Evolutionary conservation across 2,888 invertebrate species (phyloP), one percentile per base, ranked within the genome.

Genomic region (Xestia xanthographa): DNA sequence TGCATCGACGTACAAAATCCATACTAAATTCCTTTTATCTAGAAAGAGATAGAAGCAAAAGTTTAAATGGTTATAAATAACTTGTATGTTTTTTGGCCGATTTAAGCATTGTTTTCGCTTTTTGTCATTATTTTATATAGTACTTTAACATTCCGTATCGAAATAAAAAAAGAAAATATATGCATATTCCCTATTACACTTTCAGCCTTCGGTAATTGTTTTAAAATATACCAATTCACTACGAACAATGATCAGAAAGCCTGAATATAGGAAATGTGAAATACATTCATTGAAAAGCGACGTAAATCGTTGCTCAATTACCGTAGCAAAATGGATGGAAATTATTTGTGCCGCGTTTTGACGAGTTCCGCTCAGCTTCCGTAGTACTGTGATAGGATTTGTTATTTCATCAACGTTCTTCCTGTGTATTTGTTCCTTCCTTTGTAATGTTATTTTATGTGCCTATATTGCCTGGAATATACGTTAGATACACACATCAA

Each of bases 311-410:
- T 53, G 71, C 66, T 79, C 79, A 79, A 87, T 86, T 76, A 74
- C 72, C 67, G 69, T n/a, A 41, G 50, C 60, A 41, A 83, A 70
- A 65, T 83, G 58, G 29, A 60, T 75, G 77, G 76, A 86, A 87
- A 84, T 86, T 75, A 79, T 82, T 87, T 79, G 58, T 81, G 43
- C 38, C 60, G 66, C 72, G 26, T 85, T 85, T 68, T 68, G 80
- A 75, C 66, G 63, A 38, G 63, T 76, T 77, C 67, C 68, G 71
- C n/a, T 14, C 12, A 12, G 68, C 72, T 75, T 79, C 67, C 72
- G 77, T 12, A 6, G 76, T 56, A 34, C 43, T 60, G 73, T 79
- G 72, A 86, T 68, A 72, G 45, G 71, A 79, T 87, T 86, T 83
- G 50, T 75, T 69, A 73, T 87, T 78, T 75, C 63, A 63, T 77